phyloP scores from a whole-genome alignment of 2,888 invertebrate species.

The Mesochorus sp. region DNA sequence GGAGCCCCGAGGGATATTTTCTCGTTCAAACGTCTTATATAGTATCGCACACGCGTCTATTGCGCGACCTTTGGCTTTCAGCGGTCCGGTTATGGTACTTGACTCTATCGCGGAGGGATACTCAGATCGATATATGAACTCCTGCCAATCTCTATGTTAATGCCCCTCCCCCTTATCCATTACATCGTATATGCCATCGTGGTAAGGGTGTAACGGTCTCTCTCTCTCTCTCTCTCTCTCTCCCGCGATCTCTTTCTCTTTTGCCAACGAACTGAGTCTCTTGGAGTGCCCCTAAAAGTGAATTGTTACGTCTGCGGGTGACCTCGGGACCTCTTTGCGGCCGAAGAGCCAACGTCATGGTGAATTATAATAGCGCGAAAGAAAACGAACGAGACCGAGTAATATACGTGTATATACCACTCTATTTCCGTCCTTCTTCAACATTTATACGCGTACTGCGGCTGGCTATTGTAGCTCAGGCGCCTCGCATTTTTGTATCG shows the following conservation, averaged over 20 bases:
- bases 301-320: slow-evolving; percentile 82
- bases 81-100: slow-evolving; percentile 73
- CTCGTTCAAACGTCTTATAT: slow-evolving; percentile 18
- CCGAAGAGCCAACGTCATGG: slow-evolving; percentile 69
- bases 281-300: slow-evolving; percentile 81
- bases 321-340: slow-evolving; percentile 79
- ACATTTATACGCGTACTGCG: neutral
- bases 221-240: slow-evolving; percentile 23
- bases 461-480: neutral
- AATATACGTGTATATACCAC: slow-evolving; percentile 45
- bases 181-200: slow-evolving; percentile 53
- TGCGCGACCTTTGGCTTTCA: slow-evolving; percentile 24
- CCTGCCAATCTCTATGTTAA: slow-evolving; percentile 82
- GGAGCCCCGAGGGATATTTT: slow-evolving; percentile 37
- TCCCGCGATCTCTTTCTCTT: slow-evolving; percentile 5
- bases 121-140: slow-evolving; percentile 80
- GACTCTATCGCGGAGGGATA: slow-evolving; percentile 70
- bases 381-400: slow-evolving; percentile 45
- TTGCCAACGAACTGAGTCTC: slow-evolving; percentile 59
- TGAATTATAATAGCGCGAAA: slow-evolving; percentile 74
- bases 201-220: slow-evolving; percentile 55
- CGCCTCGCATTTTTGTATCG: no score
- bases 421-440: neutral
- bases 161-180: slow-evolving; percentile 63
- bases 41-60: neutral